Evolutionary conservation across 2,888 invertebrate species (phyloP), one percentile per base, ranked within the genome.

Genomic region (Pecten maximus): DNA sequence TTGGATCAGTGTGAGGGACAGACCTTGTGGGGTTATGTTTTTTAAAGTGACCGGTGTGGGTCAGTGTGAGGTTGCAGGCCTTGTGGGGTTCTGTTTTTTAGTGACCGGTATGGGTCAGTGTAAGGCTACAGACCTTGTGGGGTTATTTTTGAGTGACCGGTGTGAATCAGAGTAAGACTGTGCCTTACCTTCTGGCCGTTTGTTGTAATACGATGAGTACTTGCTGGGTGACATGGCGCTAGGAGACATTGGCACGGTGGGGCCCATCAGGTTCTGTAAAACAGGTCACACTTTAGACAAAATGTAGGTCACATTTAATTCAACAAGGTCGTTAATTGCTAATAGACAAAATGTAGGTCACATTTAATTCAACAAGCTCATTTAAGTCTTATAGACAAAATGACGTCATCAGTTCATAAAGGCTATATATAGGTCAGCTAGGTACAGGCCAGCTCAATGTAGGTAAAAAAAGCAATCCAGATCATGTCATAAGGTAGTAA

Each of bases 221-320:
- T 74, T 74, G 74, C 74, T 74, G 8, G 93, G 94, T 16, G 91
- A 91, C 87, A 91, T 87, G 23, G 91, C 50, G 28, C 89, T 88
- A 15, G 91, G 91, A 54, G 91, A 91, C 91, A 91, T 91, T 19
- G 91, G 91, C 87, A 90, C 93, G 92, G 91, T 93, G 90, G 92
- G 95, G 40, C 94, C 94, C 93, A 95, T 94, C 95, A 96, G 95
- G 86, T 94, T 94, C 95, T 96, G 95, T 4, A 92, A 93, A 91
- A 74, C 28, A 74, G 4, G n/a, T 44, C 44, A 44, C 44, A 44
- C 6, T 3, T 50, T 19, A 50, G 6, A n/a, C n/a, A n/a, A 8
- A 50, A 44, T 44, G 44, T 44, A 44, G 44, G 44, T 44, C 44
- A 44, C 44, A 44, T 50, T 15, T 8, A 19, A 50, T 8, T 3